Conservation (phyloP, 2,888 invertebrate species). For the Drosophila greeni region DNA sequence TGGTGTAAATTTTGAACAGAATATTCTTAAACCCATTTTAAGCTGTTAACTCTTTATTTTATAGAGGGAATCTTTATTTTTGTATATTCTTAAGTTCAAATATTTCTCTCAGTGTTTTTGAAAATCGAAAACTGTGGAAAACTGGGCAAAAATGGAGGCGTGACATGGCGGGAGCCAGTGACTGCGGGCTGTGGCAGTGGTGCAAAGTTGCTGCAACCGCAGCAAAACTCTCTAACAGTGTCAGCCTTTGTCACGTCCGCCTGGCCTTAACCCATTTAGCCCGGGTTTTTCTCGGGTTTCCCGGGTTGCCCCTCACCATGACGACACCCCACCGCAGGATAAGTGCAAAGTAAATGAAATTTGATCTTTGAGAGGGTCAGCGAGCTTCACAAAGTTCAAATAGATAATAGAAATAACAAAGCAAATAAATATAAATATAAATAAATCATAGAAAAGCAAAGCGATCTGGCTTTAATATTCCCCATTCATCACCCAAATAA, state of each 20-base stretch:
- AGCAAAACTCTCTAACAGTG: conserved; percentile 37
- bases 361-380: conserved; percentile 16
- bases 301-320: background rate
- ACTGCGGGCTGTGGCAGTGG: conserved; percentile 10
- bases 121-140: conserved; percentile 11
- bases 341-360: conserved; percentile 28
- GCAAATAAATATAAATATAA: background rate
- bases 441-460: background rate
- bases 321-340: conserved; percentile 5
- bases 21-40: background rate
- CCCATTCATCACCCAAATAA: background rate
- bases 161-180: conserved; percentile 1
- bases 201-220: conserved; percentile 35
- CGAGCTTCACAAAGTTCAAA: conserved; percentile 5
- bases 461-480: background rate
- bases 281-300: background rate
- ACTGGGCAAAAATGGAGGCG: background rate
- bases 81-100: too few species aligned
- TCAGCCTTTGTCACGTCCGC: conserved; percentile 38
- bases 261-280: conserved; percentile 35
- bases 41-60: too few species aligned
- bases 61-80: too few species aligned
- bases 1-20: background rate
- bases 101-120: background rate
- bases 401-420: conserved; percentile 4